Evolutionary conservation across 2,113 vertebrate genomes (phyloP), one percentile per base, ranked within the genome.

Genomic region (Callipepla californica): DNA sequence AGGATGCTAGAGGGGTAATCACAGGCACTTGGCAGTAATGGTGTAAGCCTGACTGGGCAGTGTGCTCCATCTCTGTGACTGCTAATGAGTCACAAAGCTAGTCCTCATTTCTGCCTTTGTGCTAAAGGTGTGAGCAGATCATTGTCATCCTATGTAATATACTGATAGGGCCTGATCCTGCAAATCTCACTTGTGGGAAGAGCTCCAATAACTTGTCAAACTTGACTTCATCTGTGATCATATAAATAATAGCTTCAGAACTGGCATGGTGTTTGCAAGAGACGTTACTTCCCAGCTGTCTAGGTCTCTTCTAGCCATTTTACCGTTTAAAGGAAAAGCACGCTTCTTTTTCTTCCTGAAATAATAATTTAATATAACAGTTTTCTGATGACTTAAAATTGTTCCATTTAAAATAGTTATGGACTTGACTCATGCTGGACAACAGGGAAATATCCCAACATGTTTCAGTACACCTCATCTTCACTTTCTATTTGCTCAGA

Each of bases 101-200:
- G 51, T 80, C 87, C 77, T 89, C 42, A 38, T 87, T 94, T 91
- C 94, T 91, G 79, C 77, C 87, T 93, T 80, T 84, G 91, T 92
- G 95, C 89, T 57, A 75, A 92, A 95, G 81, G 69, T 96, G 76
- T 68, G 81, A 74, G 96, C 65, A 87, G 74, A 88, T 93, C 89
- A 73, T 86, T 95, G 90, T 79, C 72, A 74, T 86, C 85, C 74
- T 34, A 18, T 53, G 85, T 34, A 85, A 85, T 51, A 13, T 42
- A 30, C 38, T 48, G 80, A 48, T 45, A 59, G 51, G 74, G 42
- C 32, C 68, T 51, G 50, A 90, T 67, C 55, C 79, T 47, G 61
- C 28, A 67, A 94, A 62, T 38, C 13, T 77, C 2, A 1, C 30
- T 55, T 48, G 44, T 65, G 58, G 53, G 67, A 69, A 69, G 45